Conservation (phyloP, 2,888 invertebrate genomes). For the Caenorhabditis uteleia region DNA sequence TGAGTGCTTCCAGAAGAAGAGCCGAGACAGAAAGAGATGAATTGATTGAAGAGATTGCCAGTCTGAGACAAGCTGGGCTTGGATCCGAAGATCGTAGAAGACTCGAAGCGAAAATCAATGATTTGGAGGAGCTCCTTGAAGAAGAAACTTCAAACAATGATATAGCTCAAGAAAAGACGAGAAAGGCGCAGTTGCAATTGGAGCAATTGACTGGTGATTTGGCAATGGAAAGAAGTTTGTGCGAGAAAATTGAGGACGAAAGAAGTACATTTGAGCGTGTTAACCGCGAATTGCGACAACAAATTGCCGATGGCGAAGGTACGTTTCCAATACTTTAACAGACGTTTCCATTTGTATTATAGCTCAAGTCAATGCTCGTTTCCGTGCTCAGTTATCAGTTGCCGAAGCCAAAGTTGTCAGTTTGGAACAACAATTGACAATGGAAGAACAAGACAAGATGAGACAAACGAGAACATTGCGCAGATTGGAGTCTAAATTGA, state of each 20-base stretch:
- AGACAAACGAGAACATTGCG: slow-evolving; percentile 18
- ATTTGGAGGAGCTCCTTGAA: slow-evolving; percentile 92
- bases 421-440: slow-evolving; percentile 23
- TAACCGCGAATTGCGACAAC: slow-evolving; percentile 35
- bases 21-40: slow-evolving; percentile 44
- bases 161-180: slow-evolving; percentile 81
- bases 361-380: slow-evolving; percentile 21
- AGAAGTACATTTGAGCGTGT: slow-evolving; percentile 83
- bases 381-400: slow-evolving; percentile 29
- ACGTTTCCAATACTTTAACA: not conserved
- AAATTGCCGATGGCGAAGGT: slow-evolving; percentile 37
- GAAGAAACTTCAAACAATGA: slow-evolving; percentile 92
- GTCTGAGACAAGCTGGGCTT: slow-evolving; percentile 22
- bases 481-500: slow-evolving; percentile 29
- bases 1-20: slow-evolving; percentile 24
- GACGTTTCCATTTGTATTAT: slow-evolving; percentile 2
- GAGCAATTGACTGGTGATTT: slow-evolving; percentile 59
- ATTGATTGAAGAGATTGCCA: slow-evolving; percentile 31
- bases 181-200: slow-evolving; percentile 79
- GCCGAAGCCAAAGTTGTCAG: slow-evolving; percentile 29
- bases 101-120: slow-evolving; percentile 87
- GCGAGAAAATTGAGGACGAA: slow-evolving; percentile 73
- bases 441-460: slow-evolving; percentile 31
- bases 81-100: slow-evolving; percentile 82
- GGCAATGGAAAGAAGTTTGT: slow-evolving; percentile 75